Evolutionary conservation across 2,113 vertebrate species (phyloP), one percentile per base, ranked within the genome.

Genomic region (Corythornis vintsioides): DNA sequence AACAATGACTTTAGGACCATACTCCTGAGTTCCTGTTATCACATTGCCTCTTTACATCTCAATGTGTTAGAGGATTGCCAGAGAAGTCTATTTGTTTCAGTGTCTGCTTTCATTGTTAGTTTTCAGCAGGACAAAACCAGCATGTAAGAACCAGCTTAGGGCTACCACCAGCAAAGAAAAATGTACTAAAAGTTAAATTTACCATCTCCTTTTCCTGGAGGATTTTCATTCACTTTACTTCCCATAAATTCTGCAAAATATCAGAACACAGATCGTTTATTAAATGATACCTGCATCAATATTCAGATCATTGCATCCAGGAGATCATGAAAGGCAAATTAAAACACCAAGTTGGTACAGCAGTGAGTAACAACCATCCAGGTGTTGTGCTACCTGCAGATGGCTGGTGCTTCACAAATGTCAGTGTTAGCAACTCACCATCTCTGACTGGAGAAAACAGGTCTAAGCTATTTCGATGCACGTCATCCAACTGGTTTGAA

Each of bases 391-490:
- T 42, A 66, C 3, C 60, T 5, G 8, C 45, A 81, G 26, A 86
- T 15, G 4, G 64, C 64, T 7, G 3, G 52, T 38, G 19, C 13
- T 64, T 78, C 29, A 59, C 4, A 71, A 24, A 31, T 67, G 35
- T 53, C 64, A 64, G 28, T 60, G 35, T 50, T 63, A 50, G 64
- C n/a, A 67, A 97, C 98, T 98, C 95, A 99, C 99, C 99, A 56
- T 99, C 99, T 92, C 98, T 97, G 53, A 98, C 57, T 13, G 99
- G 99, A 95, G 99, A 99, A 96, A 99, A 99, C 71, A 99, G 83
- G 89, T 99, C 99, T 96, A 99, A 97, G 94, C 99, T 99, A 97
- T 95, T 98, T 65, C 98, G 98, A 65, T 98, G 94, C 25, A 98
- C 94, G 47, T 96, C 96, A 90, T 97, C 97, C 81, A 98, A 92